Percentiles rank a stretch among this genome's conserved stretches.
Conservation (phyloP, 2,888 invertebrate species). For the Erebia epiphron region DNA sequence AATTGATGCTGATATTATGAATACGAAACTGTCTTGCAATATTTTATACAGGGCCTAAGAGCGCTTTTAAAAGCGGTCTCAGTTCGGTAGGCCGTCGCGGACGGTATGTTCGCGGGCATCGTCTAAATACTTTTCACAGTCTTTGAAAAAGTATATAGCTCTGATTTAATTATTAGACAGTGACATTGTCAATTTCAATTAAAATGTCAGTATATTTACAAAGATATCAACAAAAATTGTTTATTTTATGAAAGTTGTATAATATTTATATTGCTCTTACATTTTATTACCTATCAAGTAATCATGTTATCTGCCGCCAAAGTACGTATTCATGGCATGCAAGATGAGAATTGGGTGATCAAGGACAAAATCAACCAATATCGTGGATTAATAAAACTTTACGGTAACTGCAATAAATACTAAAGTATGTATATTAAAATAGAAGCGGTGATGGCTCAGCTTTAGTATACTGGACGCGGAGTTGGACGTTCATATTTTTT, state of each 20-base stretch:
- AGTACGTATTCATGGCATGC: slow-evolving; percentile 84
- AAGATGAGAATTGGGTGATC: slow-evolving; percentile 85
- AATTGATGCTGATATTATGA: too few species aligned
- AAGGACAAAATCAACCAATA: slow-evolving; percentile 86
- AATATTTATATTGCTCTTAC: not conserved
- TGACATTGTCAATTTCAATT: not conserved
- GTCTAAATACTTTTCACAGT: too few species aligned
- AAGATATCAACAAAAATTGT: not conserved
- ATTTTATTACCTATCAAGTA: not conserved
- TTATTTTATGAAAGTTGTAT: not conserved
- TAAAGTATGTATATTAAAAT: not conserved
- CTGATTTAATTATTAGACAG: not conserved
- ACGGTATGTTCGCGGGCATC: too few species aligned
- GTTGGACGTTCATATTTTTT: too few species aligned
- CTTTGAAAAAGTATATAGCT: too few species aligned
- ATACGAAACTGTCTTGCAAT: too few species aligned
- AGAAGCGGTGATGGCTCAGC: too few species aligned
- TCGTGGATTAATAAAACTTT: slow-evolving; percentile 85
- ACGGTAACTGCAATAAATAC: slow-evolving; percentile 72
- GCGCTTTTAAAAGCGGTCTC: too few species aligned
- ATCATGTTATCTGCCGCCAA: slow-evolving; percentile 81
- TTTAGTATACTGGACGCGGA: too few species aligned
- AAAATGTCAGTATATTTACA: not conserved
- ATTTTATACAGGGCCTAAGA: too few species aligned
- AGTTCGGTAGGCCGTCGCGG: too few species aligned